phyloP scores from a whole-genome alignment of 2,888 invertebrate species.

The Gnatocerus cornutus region DNA sequence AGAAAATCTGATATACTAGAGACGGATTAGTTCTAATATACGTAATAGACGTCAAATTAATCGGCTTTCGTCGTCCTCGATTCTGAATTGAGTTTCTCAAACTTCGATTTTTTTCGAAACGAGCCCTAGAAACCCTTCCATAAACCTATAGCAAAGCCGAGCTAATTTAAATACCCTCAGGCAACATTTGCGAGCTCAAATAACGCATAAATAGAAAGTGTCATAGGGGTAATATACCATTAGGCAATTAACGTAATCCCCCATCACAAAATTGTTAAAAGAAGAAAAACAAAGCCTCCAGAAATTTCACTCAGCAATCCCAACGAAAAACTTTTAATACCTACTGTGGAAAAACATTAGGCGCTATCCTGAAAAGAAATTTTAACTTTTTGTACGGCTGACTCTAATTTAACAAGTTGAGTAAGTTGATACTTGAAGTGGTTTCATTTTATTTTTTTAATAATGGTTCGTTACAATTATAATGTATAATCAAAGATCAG shows the following conservation, averaged over 20 bases:
- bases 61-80: conserved; percentile 34
- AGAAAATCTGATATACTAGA: conserved; percentile 36
- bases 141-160: neutral
- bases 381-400: too few species aligned
- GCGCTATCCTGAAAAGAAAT: too few species aligned
- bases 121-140: neutral
- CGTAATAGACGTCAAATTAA: conserved; percentile 41
- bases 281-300: conserved; percentile 4
- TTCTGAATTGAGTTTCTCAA: conserved; percentile 26
- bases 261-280: conserved; percentile 1
- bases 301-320: neutral
- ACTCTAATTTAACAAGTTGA: too few species aligned
- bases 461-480: neutral
- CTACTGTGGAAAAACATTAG: too few species aligned
- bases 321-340: neutral
- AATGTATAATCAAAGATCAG: neutral
- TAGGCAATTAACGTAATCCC: conserved; percentile 28
- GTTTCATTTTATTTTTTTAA: neutral
- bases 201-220: conserved; percentile 29
- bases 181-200: conserved; percentile 25
- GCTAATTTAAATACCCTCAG: conserved; percentile 27
- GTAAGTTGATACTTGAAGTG: too few species aligned
- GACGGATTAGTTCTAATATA: conserved; percentile 29
- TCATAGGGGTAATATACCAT: conserved; percentile 21
- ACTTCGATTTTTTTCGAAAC: conserved; percentile 2